Conservation (phyloP, 64 coral and sea anemone species). For the Exaiptasia diaphana region DNA sequence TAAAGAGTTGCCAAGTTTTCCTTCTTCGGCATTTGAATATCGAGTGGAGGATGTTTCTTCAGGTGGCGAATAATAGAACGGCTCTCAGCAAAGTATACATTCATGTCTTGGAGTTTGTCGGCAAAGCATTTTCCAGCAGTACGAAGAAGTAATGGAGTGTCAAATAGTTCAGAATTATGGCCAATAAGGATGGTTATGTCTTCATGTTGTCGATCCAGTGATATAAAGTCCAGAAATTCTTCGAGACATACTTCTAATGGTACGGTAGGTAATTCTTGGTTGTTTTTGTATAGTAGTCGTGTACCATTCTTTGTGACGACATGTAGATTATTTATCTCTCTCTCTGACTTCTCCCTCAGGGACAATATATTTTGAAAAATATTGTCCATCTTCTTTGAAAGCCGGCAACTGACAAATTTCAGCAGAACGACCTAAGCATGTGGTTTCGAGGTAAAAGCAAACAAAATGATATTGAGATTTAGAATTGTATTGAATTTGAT, state of each 20-base stretch:
- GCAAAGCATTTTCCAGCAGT: background rate
- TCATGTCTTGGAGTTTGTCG: conserved; percentile 6
- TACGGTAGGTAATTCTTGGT: background rate
- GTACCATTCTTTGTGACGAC: background rate
- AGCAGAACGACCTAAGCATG: background rate
- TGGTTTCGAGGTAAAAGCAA: conserved; percentile 27
- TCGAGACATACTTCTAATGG: background rate
- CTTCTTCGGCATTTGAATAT: background rate
- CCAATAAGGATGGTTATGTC: background rate
- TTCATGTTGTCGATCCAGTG: background rate
- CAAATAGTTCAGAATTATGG: background rate
- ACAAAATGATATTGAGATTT: background rate
- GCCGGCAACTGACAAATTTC: conserved; percentile 57
- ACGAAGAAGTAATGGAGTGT: background rate
- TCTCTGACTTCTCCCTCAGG: background rate
- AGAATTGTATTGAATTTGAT: background rate
- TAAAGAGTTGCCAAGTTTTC: background rate
- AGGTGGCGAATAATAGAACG: background rate
- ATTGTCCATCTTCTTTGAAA: conserved; percentile 4
- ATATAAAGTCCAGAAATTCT: background rate
- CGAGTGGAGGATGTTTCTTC: background rate
- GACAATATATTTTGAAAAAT: background rate
- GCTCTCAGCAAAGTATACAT: conserved; percentile 1
- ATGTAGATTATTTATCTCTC: background rate
- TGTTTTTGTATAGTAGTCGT: background rate